Percentiles rank a stretch among this genome's conserved stretches.
phyloP scores from a whole-genome alignment of 2,113 vertebrate genomes.

The Heterocephalus glaber region DNA sequence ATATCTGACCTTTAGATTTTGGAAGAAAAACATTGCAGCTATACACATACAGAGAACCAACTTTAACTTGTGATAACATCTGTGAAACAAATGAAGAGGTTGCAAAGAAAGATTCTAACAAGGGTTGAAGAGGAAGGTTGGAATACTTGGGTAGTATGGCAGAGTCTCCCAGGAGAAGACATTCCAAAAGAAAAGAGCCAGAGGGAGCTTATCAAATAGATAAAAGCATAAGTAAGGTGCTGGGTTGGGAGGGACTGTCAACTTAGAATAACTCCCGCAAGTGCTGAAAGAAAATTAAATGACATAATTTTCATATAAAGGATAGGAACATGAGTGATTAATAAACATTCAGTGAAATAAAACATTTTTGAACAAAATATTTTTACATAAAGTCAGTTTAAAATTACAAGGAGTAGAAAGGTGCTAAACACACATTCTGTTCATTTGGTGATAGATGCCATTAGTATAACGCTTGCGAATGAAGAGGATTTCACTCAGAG shows the following conservation, averaged over 20 bases:
- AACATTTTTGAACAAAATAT: neutral
- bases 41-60: neutral
- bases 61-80: neutral
- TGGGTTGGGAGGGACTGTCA: neutral
- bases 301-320: neutral
- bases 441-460: neutral
- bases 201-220: neutral
- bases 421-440: neutral
- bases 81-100: neutral
- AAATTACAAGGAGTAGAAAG: neutral
- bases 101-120: neutral
- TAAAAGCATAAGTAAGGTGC: neutral
- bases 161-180: neutral
- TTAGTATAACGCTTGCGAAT: neutral
- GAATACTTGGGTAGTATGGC: neutral
- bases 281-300: neutral
- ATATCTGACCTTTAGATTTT: neutral
- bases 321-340: neutral
- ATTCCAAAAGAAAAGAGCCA: neutral
- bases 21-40: neutral
- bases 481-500: neutral
- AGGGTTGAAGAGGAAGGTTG: neutral
- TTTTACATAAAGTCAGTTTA: neutral
- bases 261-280: neutral
- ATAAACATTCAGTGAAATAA: neutral